Percentiles rank a stretch among this genome's conserved stretches.
Conservation (phyloP, 2,113 vertebrate species). For the Oreochromis aureus region DNA sequence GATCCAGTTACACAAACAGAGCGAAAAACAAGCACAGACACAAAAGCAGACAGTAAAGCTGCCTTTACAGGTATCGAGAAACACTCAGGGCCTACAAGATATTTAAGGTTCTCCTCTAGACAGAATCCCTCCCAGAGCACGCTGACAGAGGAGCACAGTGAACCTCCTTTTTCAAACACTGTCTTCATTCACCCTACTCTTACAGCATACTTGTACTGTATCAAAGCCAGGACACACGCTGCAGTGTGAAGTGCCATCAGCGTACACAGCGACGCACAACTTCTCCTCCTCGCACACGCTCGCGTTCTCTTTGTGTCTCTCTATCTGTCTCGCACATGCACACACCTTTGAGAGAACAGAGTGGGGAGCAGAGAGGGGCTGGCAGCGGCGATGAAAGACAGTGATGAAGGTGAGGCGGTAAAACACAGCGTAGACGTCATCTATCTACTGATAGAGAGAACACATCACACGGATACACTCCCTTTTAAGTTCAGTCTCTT, state of each 20-base stretch:
- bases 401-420: constrained; percentile 50
- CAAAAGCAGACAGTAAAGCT: constrained; percentile 13
- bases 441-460: constrained; percentile 37
- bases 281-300: constrained; percentile 5
- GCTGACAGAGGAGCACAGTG: constrained; percentile 36
- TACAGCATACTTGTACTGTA: constrained; percentile 26
- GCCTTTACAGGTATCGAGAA: constrained; percentile 34
- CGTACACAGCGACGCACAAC: constrained; percentile 15
- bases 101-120: constrained; percentile 42
- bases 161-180: constrained; percentile 48
- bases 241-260: constrained; percentile 61
- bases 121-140: constrained; percentile 40
- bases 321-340: constrained; percentile 3
- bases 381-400: constrained; percentile 47
- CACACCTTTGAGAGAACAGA: constrained; percentile 41
- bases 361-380: neutral
- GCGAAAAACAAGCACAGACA: neutral
- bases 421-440: constrained; percentile 42
- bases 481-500: constrained; percentile 47
- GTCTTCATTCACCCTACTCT: constrained; percentile 28
- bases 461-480: constrained; percentile 30
- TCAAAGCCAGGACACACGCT: constrained; percentile 56
- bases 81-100: constrained; percentile 32
- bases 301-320: constrained; percentile 17
- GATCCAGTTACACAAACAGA: constrained; percentile 17